Conservation (phyloP, 2,113 vertebrate species). For the Dipodomys merriami region DNA sequence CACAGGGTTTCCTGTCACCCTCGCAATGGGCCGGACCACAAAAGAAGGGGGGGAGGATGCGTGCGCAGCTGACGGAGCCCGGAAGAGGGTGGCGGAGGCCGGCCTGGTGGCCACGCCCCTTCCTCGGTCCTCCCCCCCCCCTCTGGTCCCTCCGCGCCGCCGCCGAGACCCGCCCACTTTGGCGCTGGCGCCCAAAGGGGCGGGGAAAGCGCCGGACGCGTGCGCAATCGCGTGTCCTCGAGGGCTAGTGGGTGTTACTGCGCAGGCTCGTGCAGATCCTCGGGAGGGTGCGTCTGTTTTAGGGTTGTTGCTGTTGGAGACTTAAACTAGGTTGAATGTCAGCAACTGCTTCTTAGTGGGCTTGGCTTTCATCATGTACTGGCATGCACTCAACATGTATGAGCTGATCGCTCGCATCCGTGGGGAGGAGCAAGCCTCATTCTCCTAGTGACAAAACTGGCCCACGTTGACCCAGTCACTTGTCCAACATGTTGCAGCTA, state of each 20-base stretch:
- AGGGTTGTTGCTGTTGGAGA: rapidly evolving
- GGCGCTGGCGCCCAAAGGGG: neutral
- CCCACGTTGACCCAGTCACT: neutral
- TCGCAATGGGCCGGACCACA: slow-evolving; percentile 84
- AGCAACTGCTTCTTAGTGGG: neutral
- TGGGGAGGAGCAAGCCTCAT: neutral
- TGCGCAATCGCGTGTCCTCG: neutral
- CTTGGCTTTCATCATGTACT: neutral
- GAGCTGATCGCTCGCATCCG: neutral
- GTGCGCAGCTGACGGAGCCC: slow-evolving; percentile 69
- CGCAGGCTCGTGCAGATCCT: neutral
- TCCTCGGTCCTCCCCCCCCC: neutral
- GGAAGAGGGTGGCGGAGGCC: slow-evolving; percentile 32
- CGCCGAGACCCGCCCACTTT: neutral
- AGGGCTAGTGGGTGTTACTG: neutral
- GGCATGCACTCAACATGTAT: neutral
- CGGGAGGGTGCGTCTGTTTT: rapidly evolving
- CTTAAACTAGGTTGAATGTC: neutral
- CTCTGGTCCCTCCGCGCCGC: neutral
- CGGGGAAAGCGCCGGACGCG: neutral
- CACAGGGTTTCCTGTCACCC: slow-evolving; percentile 94
- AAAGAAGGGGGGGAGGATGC: slow-evolving; percentile 81
- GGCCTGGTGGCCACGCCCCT: slow-evolving; percentile 64
- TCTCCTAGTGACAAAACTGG: neutral
- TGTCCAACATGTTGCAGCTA: neutral